phyloP scores from a whole-genome alignment of 2,888 invertebrate species.

The Andrena haemorrhoa region DNA sequence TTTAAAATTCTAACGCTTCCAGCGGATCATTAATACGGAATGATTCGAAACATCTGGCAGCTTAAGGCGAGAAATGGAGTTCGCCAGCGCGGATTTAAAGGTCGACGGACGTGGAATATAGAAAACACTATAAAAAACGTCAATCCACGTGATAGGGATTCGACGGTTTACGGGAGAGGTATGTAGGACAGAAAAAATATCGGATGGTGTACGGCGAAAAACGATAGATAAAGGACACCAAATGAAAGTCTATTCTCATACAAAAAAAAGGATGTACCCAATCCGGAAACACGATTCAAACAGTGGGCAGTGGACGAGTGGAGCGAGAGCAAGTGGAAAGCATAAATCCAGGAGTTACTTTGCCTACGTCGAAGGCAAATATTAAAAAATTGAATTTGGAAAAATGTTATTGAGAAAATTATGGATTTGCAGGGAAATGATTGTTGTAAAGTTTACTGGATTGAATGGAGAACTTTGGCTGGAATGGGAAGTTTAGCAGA shows the following conservation, averaged over 20 bases:
- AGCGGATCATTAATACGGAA: no score
- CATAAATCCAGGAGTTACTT: slow-evolving; percentile 7
- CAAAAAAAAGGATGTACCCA: not conserved
- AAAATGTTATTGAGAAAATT: not conserved
- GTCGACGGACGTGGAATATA: not conserved
- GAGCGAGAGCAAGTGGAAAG: not conserved
- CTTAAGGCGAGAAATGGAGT: slow-evolving; percentile 15
- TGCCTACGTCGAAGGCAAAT: not conserved
- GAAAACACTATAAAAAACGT: not conserved
- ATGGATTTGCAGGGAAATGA: no score
- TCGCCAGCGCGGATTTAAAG: slow-evolving; percentile 7
- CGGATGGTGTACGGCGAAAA: not conserved
- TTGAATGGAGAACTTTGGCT: no score
- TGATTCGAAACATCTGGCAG: no score
- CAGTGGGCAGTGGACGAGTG: not conserved
- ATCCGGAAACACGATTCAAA: not conserved
- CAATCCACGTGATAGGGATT: not conserved
- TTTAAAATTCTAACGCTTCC: no score
- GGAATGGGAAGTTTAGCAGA: no score
- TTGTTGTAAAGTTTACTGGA: no score
- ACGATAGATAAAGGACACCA: not conserved
- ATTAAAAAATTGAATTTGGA: not conserved
- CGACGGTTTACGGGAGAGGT: not conserved
- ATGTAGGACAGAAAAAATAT: not conserved
- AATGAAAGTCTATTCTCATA: not conserved